Evolutionary conservation across 1,140 invertebrate species (phyloP).

Genomic region (Drosophila grimshawi): DNA sequence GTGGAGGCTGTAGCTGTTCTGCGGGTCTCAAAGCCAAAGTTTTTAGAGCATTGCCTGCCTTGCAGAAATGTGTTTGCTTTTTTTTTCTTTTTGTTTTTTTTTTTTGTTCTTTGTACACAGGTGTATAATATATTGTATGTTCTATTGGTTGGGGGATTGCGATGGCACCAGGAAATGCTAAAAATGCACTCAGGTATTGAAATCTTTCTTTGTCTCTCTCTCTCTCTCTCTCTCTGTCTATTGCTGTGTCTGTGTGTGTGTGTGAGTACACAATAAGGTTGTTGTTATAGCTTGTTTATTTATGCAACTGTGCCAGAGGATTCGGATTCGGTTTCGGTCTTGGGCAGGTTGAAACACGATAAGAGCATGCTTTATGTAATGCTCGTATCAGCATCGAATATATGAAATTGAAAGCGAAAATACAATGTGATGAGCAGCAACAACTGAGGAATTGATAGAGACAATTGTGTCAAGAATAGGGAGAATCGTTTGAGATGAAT

Average conservation of each 20-base stretch:
- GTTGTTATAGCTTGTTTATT: slow-evolving; percentile 50
- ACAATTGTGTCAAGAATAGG: slow-evolving; percentile 3
- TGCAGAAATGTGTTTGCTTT: slow-evolving; percentile 50
- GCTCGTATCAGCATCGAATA: slow-evolving; percentile 29
- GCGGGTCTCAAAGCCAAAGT: not conserved
- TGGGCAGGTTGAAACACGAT: slow-evolving; percentile 43
- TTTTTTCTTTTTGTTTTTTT: not conserved
- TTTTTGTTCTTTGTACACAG: slow-evolving; percentile 8
- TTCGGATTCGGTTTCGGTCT: slow-evolving; percentile 40
- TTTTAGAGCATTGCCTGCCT: slow-evolving; percentile 30
- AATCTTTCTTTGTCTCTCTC: slow-evolving; percentile 40
- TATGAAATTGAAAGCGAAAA: slow-evolving; percentile 50
- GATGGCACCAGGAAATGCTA: slow-evolving; percentile 62
- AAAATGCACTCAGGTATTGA: slow-evolving; percentile 79
- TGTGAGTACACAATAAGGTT: slow-evolving; percentile 10
- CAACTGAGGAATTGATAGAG: slow-evolving; percentile 16
- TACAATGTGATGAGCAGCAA: slow-evolving; percentile 20
- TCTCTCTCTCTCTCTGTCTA: too few relatives aligned
- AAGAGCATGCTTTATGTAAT: slow-evolving; percentile 55
- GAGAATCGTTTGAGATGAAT: not conserved
- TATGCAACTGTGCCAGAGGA: slow-evolving; percentile 57
- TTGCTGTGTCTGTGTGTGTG: slow-evolving; percentile 6
- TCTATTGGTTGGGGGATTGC: slow-evolving; percentile 39
- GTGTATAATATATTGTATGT: slow-evolving; percentile 52
- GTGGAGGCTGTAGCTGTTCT: slow-evolving; percentile 3